Evolutionary conservation across 2,888 invertebrate genomes (phyloP).

Genomic region (Drosophila multiciliata): DNA sequence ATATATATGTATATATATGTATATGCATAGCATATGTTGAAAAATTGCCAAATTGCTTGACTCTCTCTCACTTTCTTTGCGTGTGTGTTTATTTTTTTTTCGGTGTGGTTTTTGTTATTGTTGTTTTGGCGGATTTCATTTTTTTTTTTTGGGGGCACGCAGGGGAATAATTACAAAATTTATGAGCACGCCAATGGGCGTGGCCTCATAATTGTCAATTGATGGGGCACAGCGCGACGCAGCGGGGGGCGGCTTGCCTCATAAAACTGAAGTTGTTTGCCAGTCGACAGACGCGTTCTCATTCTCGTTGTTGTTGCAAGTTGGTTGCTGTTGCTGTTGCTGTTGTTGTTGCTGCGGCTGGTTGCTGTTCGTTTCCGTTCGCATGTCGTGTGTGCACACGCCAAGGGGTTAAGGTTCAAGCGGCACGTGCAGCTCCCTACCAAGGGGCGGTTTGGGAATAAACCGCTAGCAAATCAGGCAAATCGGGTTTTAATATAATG

Average conservation of each 20-base stretch:
- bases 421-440: constrained; percentile 63
- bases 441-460: constrained; percentile 1
- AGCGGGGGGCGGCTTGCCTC: constrained; percentile 42
- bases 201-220: constrained; percentile 77
- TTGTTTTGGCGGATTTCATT: constrained; percentile 38
- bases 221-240: constrained; percentile 31
- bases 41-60: constrained; percentile 31
- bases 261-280: constrained; percentile 73
- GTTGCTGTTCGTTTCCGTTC: constrained; percentile 50
- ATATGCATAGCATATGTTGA: constrained; percentile 33
- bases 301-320: constrained; percentile 30
- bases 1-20: neutral
- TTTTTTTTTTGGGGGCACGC: constrained; percentile 53
- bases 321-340: neutral
- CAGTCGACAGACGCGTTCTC: constrained; percentile 43
- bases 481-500: constrained; percentile 66
- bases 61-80: constrained; percentile 22
- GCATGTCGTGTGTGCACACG: constrained; percentile 73
- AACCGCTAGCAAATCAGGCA: constrained; percentile 38
- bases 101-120: constrained; percentile 14
- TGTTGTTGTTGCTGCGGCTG: neutral
- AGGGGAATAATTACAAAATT: constrained; percentile 78
- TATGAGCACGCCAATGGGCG: constrained; percentile 77
- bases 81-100: constrained; percentile 43
- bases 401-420: constrained; percentile 70